A percentile compares a stretch with the other conserved stretches of the same genome.
phyloP scores from a whole-genome alignment of 2,797 vertebrate species.

The Epinephelus coioides region DNA sequence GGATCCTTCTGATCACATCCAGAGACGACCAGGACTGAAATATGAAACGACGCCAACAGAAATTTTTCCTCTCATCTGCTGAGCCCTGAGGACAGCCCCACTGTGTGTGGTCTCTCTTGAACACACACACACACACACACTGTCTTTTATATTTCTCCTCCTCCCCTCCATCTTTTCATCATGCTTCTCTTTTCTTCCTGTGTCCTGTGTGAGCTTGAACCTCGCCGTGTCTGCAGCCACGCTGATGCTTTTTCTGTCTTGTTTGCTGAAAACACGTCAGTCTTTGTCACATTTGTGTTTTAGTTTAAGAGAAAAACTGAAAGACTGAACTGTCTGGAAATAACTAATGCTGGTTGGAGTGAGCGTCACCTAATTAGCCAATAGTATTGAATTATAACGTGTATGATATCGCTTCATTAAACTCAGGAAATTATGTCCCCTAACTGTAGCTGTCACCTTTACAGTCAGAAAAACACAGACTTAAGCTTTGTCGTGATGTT shows the following conservation, averaged over 20 bases:
- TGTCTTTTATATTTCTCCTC: neutral
- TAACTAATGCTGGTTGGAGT: too few species aligned
- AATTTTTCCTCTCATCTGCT: neutral
- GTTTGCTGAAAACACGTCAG: neutral
- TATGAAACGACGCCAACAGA: neutral
- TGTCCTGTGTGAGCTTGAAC: neutral
- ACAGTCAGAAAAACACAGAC: too few species aligned
- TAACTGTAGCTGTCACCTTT: too few species aligned
- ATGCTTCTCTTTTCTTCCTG: neutral
- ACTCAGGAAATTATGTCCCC: too few species aligned
- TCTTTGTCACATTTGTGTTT: neutral
- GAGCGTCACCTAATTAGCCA: too few species aligned
- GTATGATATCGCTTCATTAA: too few species aligned
- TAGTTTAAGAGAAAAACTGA: neutral
- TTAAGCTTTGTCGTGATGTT: too few species aligned
- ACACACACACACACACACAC: too few species aligned
- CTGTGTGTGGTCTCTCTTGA: neutral
- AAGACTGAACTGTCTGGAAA: neutral
- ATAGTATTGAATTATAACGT: too few species aligned
- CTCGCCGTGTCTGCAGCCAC: neutral
- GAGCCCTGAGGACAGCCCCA: neutral
- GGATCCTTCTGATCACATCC: conserved; percentile 7
- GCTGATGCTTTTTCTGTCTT: neutral
- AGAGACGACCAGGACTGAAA: neutral
- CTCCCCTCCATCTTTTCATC: conserved; percentile 28